Percentiles rank a stretch among this genome's conserved stretches.
Evolutionary conservation across 92 coral and sea anemone species (phyloP).

Genomic region (Epizoanthus rinbou): DNA sequence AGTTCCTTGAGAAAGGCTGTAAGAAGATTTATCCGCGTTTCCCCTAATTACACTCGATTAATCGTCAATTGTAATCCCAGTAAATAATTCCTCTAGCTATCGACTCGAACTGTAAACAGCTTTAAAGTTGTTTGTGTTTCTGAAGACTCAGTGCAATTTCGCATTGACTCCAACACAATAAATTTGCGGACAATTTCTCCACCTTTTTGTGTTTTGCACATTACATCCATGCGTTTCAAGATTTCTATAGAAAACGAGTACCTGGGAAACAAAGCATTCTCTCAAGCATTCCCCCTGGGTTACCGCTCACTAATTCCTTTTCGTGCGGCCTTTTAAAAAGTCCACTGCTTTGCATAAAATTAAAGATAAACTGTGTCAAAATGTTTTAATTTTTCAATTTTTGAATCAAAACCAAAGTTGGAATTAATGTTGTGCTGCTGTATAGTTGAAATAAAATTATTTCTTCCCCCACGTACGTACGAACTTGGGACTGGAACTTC

Average conservation of each 20-base stretch:
- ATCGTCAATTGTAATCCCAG: neutral
- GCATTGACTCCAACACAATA: neutral
- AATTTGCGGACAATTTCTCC: neutral
- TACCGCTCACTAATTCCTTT: neutral
- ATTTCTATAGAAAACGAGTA: neutral
- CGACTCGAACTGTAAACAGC: neutral
- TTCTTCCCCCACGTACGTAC: neutral
- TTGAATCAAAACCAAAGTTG: neutral
- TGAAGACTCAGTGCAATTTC: neutral
- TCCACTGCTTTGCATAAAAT: neutral
- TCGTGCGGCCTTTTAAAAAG: neutral
- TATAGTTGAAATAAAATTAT: neutral
- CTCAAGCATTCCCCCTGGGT: slow-evolving; percentile 3
- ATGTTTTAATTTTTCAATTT: neutral
- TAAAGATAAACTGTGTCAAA: neutral
- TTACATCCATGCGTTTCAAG: neutral
- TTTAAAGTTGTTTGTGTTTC: neutral
- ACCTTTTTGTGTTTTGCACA: slow-evolving; percentile 4
- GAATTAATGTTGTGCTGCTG: neutral
- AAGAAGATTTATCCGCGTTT: neutral
- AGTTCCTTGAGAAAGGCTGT: too few relatives aligned
- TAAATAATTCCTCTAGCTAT: neutral
- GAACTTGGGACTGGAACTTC: neutral
- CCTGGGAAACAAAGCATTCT: neutral
- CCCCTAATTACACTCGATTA: neutral